Conservation (phyloP, 2,888 invertebrate genomes). For the Athalia circularis region DNA sequence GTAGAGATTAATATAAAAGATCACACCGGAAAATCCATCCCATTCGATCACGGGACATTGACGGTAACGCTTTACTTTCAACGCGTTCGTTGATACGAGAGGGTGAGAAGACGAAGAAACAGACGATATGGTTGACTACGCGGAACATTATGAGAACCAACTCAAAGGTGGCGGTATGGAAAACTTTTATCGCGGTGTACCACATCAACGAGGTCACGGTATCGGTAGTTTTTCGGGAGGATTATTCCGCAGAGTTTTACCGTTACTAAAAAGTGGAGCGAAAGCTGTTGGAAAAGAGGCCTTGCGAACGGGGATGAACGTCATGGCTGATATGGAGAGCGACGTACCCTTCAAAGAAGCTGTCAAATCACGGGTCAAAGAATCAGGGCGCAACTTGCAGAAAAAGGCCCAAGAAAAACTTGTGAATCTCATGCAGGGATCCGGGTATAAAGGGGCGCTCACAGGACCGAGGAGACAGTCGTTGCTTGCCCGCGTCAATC, state of each 20-base stretch:
- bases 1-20: conserved; percentile 19
- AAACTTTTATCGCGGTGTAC: conserved; percentile 44
- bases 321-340: conserved; percentile 25
- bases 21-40: background rate
- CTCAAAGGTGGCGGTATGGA: conserved; percentile 37
- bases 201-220: conserved; percentile 49
- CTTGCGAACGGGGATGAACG: conserved; percentile 14
- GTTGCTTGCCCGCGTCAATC: background rate
- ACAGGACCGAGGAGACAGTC: background rate
- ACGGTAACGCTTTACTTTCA: conserved; percentile 17
- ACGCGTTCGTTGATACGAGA: conserved; percentile 1
- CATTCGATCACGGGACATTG: conserved; percentile 14
- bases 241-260: conserved; percentile 47
- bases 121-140: conserved; percentile 1
- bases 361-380: background rate
- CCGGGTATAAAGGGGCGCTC: background rate
- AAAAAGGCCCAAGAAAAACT: background rate
- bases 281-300: conserved; percentile 38
- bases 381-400: background rate
- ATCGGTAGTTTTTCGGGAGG: conserved; percentile 51
- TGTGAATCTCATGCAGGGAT: background rate
- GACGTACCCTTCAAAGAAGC: conserved; percentile 5
- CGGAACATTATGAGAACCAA: conserved; percentile 24
- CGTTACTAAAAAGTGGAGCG: conserved; percentile 19
- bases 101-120: no score